A percentile compares a stretch with the other conserved stretches of the same genome.
Conservation (phyloP, 2,888 invertebrate genomes). For the Junonia oenone region DNA sequence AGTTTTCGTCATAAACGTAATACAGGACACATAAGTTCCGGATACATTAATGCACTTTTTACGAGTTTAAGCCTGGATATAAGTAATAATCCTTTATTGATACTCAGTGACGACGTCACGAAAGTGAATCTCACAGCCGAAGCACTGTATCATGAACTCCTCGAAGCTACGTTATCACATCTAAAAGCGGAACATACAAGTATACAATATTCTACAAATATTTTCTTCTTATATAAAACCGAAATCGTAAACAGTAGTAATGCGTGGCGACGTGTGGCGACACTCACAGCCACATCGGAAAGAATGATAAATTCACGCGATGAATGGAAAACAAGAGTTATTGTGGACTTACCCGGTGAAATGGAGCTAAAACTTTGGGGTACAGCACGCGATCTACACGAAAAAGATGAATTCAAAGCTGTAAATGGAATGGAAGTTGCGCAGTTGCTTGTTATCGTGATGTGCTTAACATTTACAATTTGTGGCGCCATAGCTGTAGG, state of each 20-base stretch:
- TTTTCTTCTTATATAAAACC: constrained; percentile 41
- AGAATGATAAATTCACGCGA: constrained; percentile 34
- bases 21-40: neutral
- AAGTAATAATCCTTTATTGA: constrained; percentile 23
- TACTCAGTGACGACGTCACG: constrained; percentile 28
- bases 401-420: constrained; percentile 23
- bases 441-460: constrained; percentile 22
- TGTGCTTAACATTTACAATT: constrained; percentile 26
- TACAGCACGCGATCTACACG: constrained; percentile 23
- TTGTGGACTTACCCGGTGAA: constrained; percentile 32
- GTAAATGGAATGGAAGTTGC: constrained; percentile 9
- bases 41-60: neutral
- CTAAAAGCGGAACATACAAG: constrained; percentile 20
- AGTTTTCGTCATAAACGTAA: neutral
- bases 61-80: constrained; percentile 12
- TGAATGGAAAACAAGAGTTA: constrained; percentile 37
- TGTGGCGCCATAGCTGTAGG: constrained; percentile 28
- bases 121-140: neutral
- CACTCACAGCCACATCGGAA: constrained; percentile 34
- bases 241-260: constrained; percentile 7
- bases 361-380: constrained; percentile 28
- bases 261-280: constrained; percentile 39
- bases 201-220: constrained; percentile 28
- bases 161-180: constrained; percentile 27
- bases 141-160: constrained; percentile 29